Percentiles rank a stretch among this genome's conserved stretches.
phyloP scores from a whole-genome alignment of 2,888 invertebrate genomes.

The Alitta virens region DNA sequence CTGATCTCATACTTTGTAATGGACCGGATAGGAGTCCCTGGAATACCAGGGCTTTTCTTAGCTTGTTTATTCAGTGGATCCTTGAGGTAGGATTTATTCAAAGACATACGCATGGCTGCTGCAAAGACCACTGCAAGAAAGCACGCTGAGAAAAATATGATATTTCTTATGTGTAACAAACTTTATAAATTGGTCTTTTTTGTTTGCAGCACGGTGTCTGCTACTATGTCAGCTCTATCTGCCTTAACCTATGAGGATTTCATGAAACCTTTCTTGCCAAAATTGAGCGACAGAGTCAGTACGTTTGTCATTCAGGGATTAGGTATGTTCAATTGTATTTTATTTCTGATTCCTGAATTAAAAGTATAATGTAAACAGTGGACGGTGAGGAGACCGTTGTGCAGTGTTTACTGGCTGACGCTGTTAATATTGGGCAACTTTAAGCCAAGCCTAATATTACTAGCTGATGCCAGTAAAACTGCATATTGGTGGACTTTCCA shows the following conservation, averaged over 20 bases:
- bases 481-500: no score
- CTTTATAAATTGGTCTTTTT: neutral
- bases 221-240: conserved; percentile 37
- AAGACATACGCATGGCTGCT: no score
- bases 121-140: no score
- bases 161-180: no score
- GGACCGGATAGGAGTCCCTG: conserved; percentile 7
- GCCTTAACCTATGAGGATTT: conserved; percentile 41
- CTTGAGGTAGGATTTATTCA: neutral
- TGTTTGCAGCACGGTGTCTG: conserved; percentile 37
- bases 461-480: no score
- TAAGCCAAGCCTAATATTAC: no score
- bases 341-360: neutral
- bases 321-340: conserved; percentile 23
- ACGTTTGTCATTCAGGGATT: conserved; percentile 35
- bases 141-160: no score
- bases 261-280: conserved; percentile 31
- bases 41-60: conserved; percentile 13
- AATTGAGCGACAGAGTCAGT: conserved; percentile 17
- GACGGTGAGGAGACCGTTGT: no score
- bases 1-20: conserved; percentile 15
- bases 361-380: no score
- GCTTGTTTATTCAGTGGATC: neutral
- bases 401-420: no score
- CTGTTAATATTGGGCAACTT: no score